Base-by-base conservation (phyloP, 2,797 vertebrate genomes). In the Gymnoscopelus braueri region DNA sequence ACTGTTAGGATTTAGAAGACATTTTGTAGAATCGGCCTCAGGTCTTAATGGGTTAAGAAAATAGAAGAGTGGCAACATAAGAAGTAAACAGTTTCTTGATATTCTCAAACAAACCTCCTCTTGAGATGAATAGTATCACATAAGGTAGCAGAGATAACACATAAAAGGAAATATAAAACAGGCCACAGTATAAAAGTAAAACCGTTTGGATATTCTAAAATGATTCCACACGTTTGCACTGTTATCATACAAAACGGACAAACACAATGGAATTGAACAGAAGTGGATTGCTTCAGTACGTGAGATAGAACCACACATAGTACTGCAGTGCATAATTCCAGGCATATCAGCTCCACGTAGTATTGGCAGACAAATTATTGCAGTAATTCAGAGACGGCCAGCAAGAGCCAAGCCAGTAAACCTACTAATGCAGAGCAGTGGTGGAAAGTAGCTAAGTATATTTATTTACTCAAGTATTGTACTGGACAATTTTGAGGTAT, bases 1-100 rank as follows among this genome's bases (percentile, higher is more conserved):
- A n/a, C n/a, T n/a, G n/a, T n/a, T n/a, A n/a, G n/a, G n/a, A n/a
- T n/a, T n/a, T n/a, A n/a, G n/a, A n/a, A n/a, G n/a, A n/a, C n/a
- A n/a, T n/a, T n/a, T n/a, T n/a, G n/a, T n/a, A n/a, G n/a, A n/a
- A n/a, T n/a, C n/a, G n/a, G n/a, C n/a, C n/a, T n/a, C n/a, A n/a
- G n/a, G n/a, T n/a, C n/a, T n/a, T n/a, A n/a, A n/a, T n/a, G n/a
- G n/a, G n/a, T n/a, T n/a, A 29, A 26, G n/a, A 59, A 47, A 12
- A 10, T 39, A 29, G 13, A 35, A 53, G 14, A 69, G 19, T 19
- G 59, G n/a, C 15, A n/a, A 11, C 48, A 23, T 19, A 61, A 48
- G 24, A 61, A 24, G 26, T 13, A 15, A 3, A n/a, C 56, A 62
- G 65, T 67, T 69, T 79, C 44, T 64, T 69, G 55, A 78, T 44